Evolutionary conservation across 1,140 invertebrate genomes (phyloP), one percentile per base, ranked within the genome.

Genomic region (Ephestia elutella): DNA sequence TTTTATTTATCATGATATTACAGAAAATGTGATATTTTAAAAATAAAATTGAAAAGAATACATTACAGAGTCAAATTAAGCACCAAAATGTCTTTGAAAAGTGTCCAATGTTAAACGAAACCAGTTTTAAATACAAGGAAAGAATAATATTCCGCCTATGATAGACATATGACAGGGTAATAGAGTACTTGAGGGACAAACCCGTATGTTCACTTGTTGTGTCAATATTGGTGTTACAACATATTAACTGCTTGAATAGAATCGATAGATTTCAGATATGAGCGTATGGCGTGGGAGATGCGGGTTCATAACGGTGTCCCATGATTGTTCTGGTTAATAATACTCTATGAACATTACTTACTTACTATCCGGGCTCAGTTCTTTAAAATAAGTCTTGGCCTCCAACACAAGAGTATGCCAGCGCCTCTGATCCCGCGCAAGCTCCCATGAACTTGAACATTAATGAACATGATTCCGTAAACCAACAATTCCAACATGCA

Each of bases 161-260:
- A 56, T 18, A 17, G 35, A 57, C 38, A 57, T 19, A 57, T 57
- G 60, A 56, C 65, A 68, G 59, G 55, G 54, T 65, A 65, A 75
- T 71, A 57, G 59, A 62, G 57, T 58, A 56, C 54, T 48, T 44
- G 66, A 64, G 51, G 28, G 71, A 66, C 70, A 61, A 35, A 56
- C 75, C 76, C 73, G 76, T 78, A 78, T 78, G 60, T 61, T 57
- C 59, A 48, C 55, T 65, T 58, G 61, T 74, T 71, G 65, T 59
- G 57, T 66, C 70, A 71, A 75, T 75, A 70, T 78, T 71, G 58
- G 50, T 65, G 54, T 66, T 55, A 58, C 57, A 56, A 57, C 21
- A 44, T 49, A 57, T 57, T 49, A 66, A 63, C 66, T 57, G 57
- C 68, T 60, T 62, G 38, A 66, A 68, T 66, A 63, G 59, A 53